Percentiles rank a stretch among this genome's conserved stretches.
Conservation (phyloP, 2,888 invertebrate species). For the Busseola fusca region DNA sequence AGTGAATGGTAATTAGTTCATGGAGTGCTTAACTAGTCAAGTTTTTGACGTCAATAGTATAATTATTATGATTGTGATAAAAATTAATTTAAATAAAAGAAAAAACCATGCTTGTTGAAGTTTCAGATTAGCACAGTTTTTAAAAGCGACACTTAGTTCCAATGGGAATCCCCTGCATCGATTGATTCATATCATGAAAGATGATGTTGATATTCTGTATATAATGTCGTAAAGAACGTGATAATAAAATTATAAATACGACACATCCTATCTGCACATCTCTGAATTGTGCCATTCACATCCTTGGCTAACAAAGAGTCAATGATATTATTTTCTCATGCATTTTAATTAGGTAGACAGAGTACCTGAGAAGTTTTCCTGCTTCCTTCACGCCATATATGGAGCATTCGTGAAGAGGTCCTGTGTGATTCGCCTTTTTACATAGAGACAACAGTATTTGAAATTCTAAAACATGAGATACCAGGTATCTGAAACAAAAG, state of each 20-base stretch:
- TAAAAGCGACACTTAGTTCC: neutral
- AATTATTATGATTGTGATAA: neutral
- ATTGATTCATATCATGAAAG: neutral
- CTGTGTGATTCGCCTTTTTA: slow-evolving; percentile 90
- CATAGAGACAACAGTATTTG: slow-evolving; percentile 93
- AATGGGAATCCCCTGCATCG: neutral
- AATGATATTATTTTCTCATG: slow-evolving; percentile 38
- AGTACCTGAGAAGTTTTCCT: slow-evolving; percentile 90
- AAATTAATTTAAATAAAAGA: neutral
- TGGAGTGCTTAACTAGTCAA: neutral
- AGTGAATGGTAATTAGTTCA: slow-evolving; percentile 8
- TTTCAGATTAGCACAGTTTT: slow-evolving; percentile 1
- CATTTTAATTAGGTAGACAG: slow-evolving; percentile 38
- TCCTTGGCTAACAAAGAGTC: slow-evolving; percentile 41
- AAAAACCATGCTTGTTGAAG: neutral
- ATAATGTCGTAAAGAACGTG: neutral
- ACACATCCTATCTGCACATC: slow-evolving; percentile 14
- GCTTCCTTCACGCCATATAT: slow-evolving; percentile 91
- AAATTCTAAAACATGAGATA: slow-evolving; percentile 93
- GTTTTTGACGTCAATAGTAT: neutral
- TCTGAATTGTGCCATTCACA: slow-evolving; percentile 19
- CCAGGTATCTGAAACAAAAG: slow-evolving; percentile 84
- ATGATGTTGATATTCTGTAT: neutral
- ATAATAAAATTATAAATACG: neutral
- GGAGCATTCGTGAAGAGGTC: slow-evolving; percentile 92